Conservation (phyloP, 1,140 invertebrate genomes). For the Cydia fagiglandana region DNA sequence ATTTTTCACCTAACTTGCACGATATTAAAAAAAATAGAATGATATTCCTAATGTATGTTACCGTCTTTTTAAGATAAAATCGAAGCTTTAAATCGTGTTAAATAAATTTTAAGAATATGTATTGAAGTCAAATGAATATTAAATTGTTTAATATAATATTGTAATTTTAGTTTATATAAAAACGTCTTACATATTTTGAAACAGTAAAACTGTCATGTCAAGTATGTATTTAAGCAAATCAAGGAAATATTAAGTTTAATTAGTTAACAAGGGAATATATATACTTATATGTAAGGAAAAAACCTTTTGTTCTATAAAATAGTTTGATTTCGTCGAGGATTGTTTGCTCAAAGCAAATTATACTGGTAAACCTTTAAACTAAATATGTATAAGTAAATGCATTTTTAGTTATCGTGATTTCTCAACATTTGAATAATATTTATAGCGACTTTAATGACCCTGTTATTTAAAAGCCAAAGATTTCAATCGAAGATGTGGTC, state of each 20-base stretch:
- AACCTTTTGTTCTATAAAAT: not conserved
- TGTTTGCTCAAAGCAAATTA: not conserved
- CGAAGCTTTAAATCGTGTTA: slow-evolving; percentile 74
- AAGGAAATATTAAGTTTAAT: not conserved
- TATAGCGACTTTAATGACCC: no score
- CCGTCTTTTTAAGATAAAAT: slow-evolving; percentile 65
- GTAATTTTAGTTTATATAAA: not conserved
- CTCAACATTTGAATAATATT: no score
- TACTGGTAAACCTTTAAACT: no score
- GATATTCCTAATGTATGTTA: slow-evolving; percentile 48
- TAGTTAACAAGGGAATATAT: not conserved
- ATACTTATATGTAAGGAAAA: not conserved
- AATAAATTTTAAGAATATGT: slow-evolving; percentile 56
- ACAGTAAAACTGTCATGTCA: slow-evolving; percentile 14
- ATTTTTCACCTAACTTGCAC: slow-evolving; percentile 45
- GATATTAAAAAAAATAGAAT: slow-evolving; percentile 39
- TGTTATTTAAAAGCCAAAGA: no score
- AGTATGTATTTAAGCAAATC: not conserved
- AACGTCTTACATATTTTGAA: not conserved
- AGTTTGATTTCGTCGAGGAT: not conserved
- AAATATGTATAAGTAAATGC: no score
- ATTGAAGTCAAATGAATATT: slow-evolving; percentile 38
- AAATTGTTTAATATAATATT: slow-evolving; percentile 13
- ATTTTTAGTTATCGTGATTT: not conserved
- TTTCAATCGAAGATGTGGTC: no score